Conservation (phyloP, 2,888 invertebrate species). For the Seira ritae region DNA sequence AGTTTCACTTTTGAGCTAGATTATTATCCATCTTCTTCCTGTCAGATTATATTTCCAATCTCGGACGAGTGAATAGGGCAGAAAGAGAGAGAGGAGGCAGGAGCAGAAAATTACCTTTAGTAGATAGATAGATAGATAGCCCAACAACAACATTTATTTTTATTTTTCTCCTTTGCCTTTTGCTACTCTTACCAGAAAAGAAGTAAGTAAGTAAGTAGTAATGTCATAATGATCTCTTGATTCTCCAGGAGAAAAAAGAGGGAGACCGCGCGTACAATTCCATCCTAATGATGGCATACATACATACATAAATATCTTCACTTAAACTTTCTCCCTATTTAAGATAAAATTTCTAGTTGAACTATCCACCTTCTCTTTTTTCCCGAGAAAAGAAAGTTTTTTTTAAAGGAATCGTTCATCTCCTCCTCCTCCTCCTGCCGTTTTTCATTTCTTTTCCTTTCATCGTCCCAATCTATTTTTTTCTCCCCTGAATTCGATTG, state of each 20-base stretch:
- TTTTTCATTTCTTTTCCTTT: constrained; percentile 42
- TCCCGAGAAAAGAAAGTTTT: not conserved
- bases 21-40: constrained; percentile 11
- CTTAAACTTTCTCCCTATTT: not conserved
- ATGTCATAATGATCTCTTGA: constrained; percentile 4
- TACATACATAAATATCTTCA: not conserved
- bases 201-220: not conserved
- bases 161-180: not conserved
- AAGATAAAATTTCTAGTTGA: constrained; percentile 2
- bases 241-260: not conserved
- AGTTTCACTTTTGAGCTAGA: constrained; percentile 2
- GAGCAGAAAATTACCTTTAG: not conserved
- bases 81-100: too few relatives aligned
- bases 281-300: not conserved
- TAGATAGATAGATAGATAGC: not conserved
- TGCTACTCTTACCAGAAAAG: too few relatives aligned
- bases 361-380: constrained; percentile 21
- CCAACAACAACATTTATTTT: not conserved
- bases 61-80: too few relatives aligned
- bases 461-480: constrained; percentile 31
- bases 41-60: constrained; percentile 16
- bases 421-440: constrained; percentile 31
- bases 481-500: not conserved
- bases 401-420: not conserved
- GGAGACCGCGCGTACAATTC: not conserved